phyloP scores from a whole-genome alignment of 2,113 vertebrate species.

The Grus americana region DNA sequence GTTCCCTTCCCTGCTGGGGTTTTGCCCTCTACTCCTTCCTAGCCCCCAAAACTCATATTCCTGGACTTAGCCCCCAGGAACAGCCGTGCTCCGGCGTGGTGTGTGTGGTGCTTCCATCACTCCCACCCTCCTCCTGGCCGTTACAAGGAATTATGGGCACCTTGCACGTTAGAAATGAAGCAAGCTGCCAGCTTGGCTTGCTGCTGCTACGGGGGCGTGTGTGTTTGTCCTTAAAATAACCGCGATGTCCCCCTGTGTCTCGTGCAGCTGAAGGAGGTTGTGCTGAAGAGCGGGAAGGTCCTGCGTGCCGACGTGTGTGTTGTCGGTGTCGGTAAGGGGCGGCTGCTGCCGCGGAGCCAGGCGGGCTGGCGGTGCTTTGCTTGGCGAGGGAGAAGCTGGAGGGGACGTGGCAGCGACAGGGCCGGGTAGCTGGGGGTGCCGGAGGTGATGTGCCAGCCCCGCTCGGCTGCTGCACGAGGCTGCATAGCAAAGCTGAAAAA shows the following conservation, averaged over 20 bases:
- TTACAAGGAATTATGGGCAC: neutral
- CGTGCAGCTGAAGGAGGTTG: constrained; percentile 92
- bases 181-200: neutral
- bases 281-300: constrained; percentile 97
- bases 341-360: accelerated
- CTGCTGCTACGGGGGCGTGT: neutral
- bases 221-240: neutral
- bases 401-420: accelerated
- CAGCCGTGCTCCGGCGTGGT: accelerated
- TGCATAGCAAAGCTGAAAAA: neutral
- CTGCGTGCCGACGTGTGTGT: constrained; percentile 93
- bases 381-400: neutral
- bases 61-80: neutral
- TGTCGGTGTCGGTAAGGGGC: constrained; percentile 88
- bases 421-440: too few species aligned
- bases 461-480: neutral
- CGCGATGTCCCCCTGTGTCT: neutral
- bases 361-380: neutral
- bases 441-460: neutral
- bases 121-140: neutral
- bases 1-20: accelerated
- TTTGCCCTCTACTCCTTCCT: neutral
- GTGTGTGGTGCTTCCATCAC: neutral
- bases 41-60: neutral
- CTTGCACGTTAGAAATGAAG: neutral